Base-by-base conservation (phyloP, 2,888 invertebrate species). In the Chalcosyrphus nemorum region DNA sequence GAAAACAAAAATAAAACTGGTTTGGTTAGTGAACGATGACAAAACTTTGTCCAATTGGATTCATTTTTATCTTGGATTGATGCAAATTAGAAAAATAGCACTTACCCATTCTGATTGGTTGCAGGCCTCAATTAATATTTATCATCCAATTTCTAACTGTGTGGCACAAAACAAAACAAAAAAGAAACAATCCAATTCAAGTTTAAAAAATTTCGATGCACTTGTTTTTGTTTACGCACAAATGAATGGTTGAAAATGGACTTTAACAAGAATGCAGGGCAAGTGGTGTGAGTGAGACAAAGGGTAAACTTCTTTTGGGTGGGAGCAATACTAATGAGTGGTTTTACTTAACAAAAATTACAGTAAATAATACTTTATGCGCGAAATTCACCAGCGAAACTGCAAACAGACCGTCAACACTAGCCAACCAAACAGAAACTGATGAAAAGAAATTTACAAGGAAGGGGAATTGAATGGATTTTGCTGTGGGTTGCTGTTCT, bases 141-240 rank as follows among this genome's bases (percentile, higher is more conserved):
- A 32, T 50, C 81, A 82, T 78, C 54, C 65, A 82, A 72, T 59
- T 35, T 35, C 41, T 24, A 24, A 32, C 35, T 54, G n/a, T 19
- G 7, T 52, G 15, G 5, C 19, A 19, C 21, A 47, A 17, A 38
- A 52, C 27, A 21, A 27, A 11, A 54, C n/a, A 38, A 38, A 17
- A 15, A 27, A 11, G 45, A 11, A 7, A n/a, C 41, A 65, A 43
- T 35, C 24, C n/a, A 50, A 54, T 56, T 45, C 19, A 45, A 54
- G 1, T 71, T 11, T 2, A 7, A 29, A 29, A 19, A 43, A 56
- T 63, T 76, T 61, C 27, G 65, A 65, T 82, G 81, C 81, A 82
- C 81, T 82, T 82, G 81, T 78, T 82, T 81, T 72, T 82, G 81
- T 82, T 82, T 82, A 82, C 81, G 81, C 81, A 82, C 77, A 71